Conservation (phyloP, 2,113 vertebrate genomes). For the Centrocercus urophasianus region DNA sequence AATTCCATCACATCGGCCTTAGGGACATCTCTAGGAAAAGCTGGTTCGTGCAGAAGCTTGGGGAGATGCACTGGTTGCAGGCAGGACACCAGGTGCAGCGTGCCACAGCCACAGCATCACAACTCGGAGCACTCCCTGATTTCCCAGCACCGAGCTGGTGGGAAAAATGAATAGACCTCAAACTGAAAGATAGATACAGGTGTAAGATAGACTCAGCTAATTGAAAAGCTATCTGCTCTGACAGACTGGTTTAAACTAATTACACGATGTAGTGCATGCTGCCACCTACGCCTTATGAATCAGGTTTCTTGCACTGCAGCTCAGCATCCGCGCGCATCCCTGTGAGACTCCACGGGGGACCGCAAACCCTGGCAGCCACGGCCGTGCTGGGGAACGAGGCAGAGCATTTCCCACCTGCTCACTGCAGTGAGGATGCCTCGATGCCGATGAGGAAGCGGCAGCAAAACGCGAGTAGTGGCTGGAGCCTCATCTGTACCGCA, state of each 20-base stretch:
- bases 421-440: neutral
- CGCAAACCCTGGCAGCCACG: neutral
- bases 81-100: rapidly evolving
- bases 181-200: neutral
- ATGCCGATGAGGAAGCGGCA: neutral
- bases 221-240: neutral
- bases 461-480: neutral
- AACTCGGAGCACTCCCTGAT: neutral
- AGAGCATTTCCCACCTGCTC: neutral
- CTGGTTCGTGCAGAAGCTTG: neutral
- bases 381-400: neutral
- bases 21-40: neutral
- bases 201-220: neutral
- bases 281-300: constrained; percentile 49
- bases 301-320: constrained; percentile 42
- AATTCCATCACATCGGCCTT: neutral
- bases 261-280: neutral
- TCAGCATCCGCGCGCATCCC: neutral
- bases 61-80: neutral
- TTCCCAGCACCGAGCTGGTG: neutral
- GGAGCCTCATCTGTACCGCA: neutral
- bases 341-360: neutral
- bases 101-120: neutral
- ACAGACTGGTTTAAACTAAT: neutral
- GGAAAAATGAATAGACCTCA: neutral